These are phyloP conservation scores for Dryoscopus gambensis DNA, from an alignment of 2,113 vertebrate species.

Conservation along the genomic window DNA sequence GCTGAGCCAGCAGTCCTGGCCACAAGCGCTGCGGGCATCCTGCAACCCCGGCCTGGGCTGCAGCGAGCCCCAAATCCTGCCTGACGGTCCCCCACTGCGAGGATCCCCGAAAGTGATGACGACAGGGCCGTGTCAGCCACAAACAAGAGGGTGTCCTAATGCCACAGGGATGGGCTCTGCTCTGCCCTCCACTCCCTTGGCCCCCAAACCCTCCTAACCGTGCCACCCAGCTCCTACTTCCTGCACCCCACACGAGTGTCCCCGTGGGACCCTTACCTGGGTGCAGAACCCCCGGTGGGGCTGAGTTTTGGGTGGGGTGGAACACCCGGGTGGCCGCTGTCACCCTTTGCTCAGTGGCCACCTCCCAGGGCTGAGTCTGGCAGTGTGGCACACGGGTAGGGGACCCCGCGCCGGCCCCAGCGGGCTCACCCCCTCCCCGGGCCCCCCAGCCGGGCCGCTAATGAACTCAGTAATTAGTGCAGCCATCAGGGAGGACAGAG, in stretches of 20 bases:
- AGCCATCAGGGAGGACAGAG: not conserved
- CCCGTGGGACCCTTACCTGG: not conserved
- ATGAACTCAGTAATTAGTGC: conserved; percentile 45
- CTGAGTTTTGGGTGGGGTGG: not conserved
- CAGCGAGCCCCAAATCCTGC: not conserved
- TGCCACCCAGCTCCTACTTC: not conserved
- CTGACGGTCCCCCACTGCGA: accelerated
- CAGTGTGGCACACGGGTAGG: not conserved
- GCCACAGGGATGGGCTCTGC: not conserved
- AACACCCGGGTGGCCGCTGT: accelerated
- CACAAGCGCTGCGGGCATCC: accelerated
- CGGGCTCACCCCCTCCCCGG: not conserved
- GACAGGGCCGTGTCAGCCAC: no score
- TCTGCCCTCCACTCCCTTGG: not conserved
- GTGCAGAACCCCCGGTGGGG: accelerated
- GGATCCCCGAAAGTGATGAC: not conserved
- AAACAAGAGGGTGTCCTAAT: not conserved
- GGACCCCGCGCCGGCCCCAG: not conserved
- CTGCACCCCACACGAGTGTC: not conserved
- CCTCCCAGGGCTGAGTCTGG: not conserved
- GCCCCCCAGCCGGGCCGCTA: not conserved
- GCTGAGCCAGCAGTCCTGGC: not conserved
- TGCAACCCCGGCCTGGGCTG: not conserved
- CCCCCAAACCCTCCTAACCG: not conserved
- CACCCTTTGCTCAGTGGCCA: accelerated